These are phyloP conservation scores for Rhagonycha fulva DNA, from an alignment of 2,888 invertebrate genomes.

Conservation along the genomic window DNA sequence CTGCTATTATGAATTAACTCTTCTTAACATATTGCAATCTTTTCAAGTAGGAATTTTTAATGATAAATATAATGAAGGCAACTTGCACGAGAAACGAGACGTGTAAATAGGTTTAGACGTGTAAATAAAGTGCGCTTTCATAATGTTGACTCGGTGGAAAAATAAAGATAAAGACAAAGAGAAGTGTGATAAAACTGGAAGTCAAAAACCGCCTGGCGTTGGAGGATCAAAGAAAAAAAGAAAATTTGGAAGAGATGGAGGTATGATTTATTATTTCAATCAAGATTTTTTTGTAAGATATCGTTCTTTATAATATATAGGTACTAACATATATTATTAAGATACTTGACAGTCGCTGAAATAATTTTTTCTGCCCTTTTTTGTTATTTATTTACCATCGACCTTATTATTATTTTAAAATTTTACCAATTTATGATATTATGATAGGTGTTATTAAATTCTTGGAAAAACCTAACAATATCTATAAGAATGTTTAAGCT, in stretches of 20 bases:
- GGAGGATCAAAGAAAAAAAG: conserved; percentile 78
- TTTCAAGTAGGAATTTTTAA: neutral
- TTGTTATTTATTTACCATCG: neutral
- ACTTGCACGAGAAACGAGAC: neutral
- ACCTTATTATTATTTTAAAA: neutral
- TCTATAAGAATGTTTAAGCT: neutral
- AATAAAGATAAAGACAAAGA: conserved; percentile 82
- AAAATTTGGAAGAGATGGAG: conserved; percentile 80
- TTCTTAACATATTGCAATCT: neutral
- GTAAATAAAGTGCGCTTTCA: conserved; percentile 16
- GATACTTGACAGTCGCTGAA: neutral
- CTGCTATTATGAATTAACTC: neutral
- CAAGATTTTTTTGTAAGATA: neutral
- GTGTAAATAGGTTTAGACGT: neutral
- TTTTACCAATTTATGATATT: neutral
- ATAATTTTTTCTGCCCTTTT: neutral
- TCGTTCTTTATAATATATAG: neutral
- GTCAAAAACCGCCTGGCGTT: conserved; percentile 54
- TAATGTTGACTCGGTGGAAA: conserved; percentile 83
- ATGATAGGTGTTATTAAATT: neutral
- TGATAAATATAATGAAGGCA: neutral
- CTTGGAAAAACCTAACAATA: neutral
- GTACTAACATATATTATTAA: neutral
- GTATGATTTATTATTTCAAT: conserved; percentile 54
- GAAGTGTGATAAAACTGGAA: conserved; percentile 58